Conservation (phyloP, 2,888 invertebrate genomes). For the Cheilosia variabilis region DNA sequence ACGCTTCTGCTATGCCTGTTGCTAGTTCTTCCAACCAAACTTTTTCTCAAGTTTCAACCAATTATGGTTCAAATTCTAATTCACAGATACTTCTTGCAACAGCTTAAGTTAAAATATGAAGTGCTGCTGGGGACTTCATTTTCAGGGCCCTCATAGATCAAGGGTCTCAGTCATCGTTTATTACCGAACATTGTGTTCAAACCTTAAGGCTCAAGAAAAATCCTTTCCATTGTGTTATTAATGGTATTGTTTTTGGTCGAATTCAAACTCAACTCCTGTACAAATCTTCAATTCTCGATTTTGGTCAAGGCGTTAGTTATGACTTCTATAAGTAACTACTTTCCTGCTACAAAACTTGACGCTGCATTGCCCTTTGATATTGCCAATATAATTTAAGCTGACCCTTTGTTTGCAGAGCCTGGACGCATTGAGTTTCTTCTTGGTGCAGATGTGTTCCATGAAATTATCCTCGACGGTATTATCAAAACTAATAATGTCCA, state of each 20-base stretch:
- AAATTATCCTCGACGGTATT: constrained; percentile 26
- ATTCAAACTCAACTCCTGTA: background rate
- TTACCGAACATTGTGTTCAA: constrained; percentile 1
- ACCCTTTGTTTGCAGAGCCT: background rate
- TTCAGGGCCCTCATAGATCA: background rate
- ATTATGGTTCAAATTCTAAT: background rate
- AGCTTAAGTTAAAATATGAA: constrained; percentile 5
- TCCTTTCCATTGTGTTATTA: background rate
- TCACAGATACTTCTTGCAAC: constrained; percentile 9
- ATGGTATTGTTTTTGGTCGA: constrained; percentile 7
- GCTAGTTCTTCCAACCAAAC: background rate
- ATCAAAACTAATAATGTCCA: constrained; percentile 9
- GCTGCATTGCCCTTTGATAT: background rate
- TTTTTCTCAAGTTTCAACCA: background rate
- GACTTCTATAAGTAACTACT: constrained; percentile 18
- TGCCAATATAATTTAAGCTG: background rate
- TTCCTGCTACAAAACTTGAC: constrained; percentile 2
- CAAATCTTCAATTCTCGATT: background rate
- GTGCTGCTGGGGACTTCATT: background rate
- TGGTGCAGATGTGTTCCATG: constrained; percentile 13
- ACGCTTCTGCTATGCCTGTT: background rate
- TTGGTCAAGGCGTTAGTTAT: constrained; percentile 15
- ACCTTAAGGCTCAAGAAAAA: constrained; percentile 1
- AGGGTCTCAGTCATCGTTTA: background rate
- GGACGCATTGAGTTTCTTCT: background rate